Base-by-base conservation (phyloP, 2,888 invertebrate species). In the Exocentrus adspersus region DNA sequence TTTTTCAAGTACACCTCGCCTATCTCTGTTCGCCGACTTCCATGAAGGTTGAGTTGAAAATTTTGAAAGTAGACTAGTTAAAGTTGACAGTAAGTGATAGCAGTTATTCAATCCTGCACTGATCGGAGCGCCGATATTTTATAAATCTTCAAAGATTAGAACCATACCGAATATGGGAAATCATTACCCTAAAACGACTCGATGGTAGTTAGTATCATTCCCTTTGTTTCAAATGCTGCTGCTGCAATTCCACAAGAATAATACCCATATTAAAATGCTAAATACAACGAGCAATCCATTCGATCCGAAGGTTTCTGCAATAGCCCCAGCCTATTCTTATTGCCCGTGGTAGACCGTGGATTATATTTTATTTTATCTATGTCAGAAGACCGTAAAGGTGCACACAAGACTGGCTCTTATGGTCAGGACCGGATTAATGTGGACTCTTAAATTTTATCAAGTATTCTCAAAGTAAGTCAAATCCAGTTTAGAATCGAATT, bases 371-470 rank as follows among this genome's bases (percentile, higher is more conserved):
- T 28, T 16, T 48, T 48, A 48, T 48, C 48, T 48, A 48, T 48
- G 48, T 48, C 48, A 48, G 48, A 28, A 48, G 48, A 28, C 48
- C 28, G 17, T 48, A 48, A 48, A 48, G 28, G 48, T 48, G 28
- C 16, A 48, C 37, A 37, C 37, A 37, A 37, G 12, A 37, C 37
- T n/a, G 7, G n/a, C n/a, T 24, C 24, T 3, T 24, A 5, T 24
- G 24, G 4, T 24, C 24, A 24, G 24, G 24, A 7, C 24, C 24
- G 24, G 24, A 24, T 24, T 24, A n/a, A n/a, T n/a, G n/a, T 24
- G 7, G 24, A 24, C 24, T n/a, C n/a, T n/a, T n/a, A n/a, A n/a
- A n/a, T n/a, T n/a, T n/a, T n/a, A n/a, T n/a, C n/a, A n/a, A n/a
- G n/a, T n/a, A n/a, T n/a, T n/a, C n/a, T n/a, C n/a, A n/a, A n/a